Evolutionary conservation across 2,113 vertebrate genomes (phyloP), one percentile per base, ranked within the genome.

Genomic region (Lepidothrix coronata): DNA sequence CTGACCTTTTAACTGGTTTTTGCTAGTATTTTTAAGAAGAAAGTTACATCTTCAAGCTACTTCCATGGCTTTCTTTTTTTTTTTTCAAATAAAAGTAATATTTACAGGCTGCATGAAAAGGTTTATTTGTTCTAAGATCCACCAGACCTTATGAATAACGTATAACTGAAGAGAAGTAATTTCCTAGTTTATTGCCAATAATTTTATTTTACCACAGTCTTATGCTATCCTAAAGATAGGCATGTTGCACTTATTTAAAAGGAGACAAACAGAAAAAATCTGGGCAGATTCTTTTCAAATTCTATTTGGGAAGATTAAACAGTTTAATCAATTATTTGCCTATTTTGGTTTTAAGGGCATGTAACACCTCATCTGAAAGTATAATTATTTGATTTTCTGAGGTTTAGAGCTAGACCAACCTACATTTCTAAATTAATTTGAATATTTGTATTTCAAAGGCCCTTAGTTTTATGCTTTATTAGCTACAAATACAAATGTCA

Each of bases 151-250:
- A 37, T 65, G 85, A 89, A 74, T 52, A 73, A 44, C 18, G 74
- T 24, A 27, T n/a, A 96, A 84, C 8, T 31, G 65, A 33, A 95
- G 35, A 85, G 49, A 94, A 85, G 31, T 31, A 55, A 84, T 74
- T 95, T 92, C 62, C 87, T 78, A 68, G 76, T 87, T 97, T 93
- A 89, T 80, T 84, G 72, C 46, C 82, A 93, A 91, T n/a, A 74
- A 76, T 72, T 89, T 87, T 88, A 83, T 86, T 95, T 85, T 91
- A 97, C 84, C 63, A 88, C 12, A 70, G 76, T 90, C 70, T 75
- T 65, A 91, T 8, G 33, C 62, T 55, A 20, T 39, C 57, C 49
- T 77, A 58, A 78, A 67, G 67, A 75, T n/a, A 68, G 54, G 24
- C 24, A 55, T 24, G 70, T 68, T 95, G 75, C 20, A 85, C 23